Evolutionary conservation across 2,888 invertebrate genomes (phyloP).

Genomic region (Leptogaster cylindrica): DNA sequence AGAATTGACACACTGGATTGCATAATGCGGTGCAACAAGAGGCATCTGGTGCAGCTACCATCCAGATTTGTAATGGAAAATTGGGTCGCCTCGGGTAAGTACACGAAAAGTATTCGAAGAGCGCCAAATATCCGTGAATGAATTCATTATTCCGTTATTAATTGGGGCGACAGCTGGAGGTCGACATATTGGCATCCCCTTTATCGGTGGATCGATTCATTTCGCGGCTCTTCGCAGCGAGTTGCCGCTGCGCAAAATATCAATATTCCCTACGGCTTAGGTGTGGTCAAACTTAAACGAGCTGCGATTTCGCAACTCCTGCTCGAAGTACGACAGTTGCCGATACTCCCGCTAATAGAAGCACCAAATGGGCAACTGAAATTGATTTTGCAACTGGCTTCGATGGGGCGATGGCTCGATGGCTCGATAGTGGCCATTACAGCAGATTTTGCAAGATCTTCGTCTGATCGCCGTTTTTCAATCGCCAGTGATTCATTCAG

Average conservation of each 20-base stretch:
- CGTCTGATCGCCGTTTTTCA: background rate
- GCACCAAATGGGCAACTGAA: conserved; percentile 46
- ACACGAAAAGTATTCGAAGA: conserved; percentile 8
- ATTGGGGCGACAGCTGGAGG: conserved; percentile 23
- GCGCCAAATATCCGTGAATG: conserved; percentile 12
- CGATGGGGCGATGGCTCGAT: conserved; percentile 36
- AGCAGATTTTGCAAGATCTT: conserved; percentile 28
- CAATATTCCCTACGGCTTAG: conserved; percentile 29
- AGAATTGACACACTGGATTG: conserved; percentile 19
- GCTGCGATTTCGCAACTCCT: conserved; percentile 30
- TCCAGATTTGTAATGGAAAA: background rate
- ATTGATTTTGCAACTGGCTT: conserved; percentile 50
- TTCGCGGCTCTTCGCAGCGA: conserved; percentile 5
- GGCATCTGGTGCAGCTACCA: background rate
- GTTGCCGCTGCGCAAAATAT: background rate
- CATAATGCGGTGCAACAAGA: conserved; percentile 15
- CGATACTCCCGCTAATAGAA: conserved; percentile 23
- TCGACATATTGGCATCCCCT: conserved; percentile 7
- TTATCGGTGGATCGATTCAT: background rate
- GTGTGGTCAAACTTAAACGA: conserved; percentile 35
- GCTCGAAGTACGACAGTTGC: conserved; percentile 12
- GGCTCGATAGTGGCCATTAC: conserved; percentile 29
- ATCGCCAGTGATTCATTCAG: background rate
- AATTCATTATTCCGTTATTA: conserved; percentile 22
- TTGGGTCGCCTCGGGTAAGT: conserved; percentile 20